Evolutionary conservation across 37 sponge, comb jelly and placozoan genomes (phyloP).

Genomic region (Halichondria panicea): DNA sequence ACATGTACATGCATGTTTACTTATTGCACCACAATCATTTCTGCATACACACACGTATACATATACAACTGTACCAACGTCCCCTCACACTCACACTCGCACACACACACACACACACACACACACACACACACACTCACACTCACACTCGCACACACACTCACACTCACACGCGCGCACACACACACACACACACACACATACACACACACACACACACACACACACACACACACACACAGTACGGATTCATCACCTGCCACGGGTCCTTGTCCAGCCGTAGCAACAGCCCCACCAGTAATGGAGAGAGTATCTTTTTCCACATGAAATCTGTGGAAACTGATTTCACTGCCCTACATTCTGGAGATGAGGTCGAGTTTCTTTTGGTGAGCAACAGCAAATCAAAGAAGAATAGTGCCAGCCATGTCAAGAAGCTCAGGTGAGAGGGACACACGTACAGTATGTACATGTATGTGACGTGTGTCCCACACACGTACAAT

Average conservation of each 20-base stretch:
- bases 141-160: no score
- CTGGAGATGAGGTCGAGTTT: conserved; percentile 86
- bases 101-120: no score
- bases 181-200: neutral
- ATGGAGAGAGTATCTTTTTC: conserved; percentile 55
- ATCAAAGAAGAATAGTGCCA: conserved; percentile 59
- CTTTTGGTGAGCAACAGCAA: conserved; percentile 41
- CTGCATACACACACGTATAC: no score
- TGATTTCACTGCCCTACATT: conserved; percentile 37
- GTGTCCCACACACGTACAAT: no score
- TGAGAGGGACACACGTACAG: neutral
- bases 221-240: conserved; percentile 3
- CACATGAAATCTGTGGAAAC: conserved; percentile 70
- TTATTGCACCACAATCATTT: no score
- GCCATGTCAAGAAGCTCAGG: conserved; percentile 68
- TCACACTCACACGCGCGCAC: neutral
- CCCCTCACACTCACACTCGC: no score
- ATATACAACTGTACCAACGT: no score
- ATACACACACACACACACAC: no score
- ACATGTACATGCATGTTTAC: no score
- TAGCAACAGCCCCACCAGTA: neutral
- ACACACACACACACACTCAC: no score
- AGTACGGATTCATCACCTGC: conserved; percentile 79
- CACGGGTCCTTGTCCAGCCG: conserved; percentile 9
- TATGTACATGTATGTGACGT: no score